These are phyloP conservation scores for Sitodiplosis mosellana DNA, from an alignment of 1,140 invertebrate genomes.

Conservation along the genomic window DNA sequence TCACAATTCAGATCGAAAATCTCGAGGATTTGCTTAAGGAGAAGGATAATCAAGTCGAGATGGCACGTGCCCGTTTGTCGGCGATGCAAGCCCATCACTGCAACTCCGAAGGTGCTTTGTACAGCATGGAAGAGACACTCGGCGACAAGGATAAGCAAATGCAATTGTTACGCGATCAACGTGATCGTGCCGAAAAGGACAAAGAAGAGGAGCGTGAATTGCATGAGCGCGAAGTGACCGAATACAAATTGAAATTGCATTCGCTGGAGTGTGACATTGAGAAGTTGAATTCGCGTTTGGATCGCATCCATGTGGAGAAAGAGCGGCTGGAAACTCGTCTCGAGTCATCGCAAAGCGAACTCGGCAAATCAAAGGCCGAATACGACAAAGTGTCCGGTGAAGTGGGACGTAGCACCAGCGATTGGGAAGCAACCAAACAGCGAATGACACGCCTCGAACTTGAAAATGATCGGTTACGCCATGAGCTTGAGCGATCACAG, in stretches of 20 bases:
- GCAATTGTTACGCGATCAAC: constrained; percentile 69
- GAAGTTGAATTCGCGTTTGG: constrained; percentile 69
- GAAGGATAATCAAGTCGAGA: constrained; percentile 94
- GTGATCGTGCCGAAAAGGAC: constrained; percentile 91
- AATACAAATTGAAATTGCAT: constrained; percentile 89
- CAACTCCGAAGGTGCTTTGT: constrained; percentile 77
- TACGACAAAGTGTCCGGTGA: constrained; percentile 78
- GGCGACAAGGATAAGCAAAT: constrained; percentile 95
- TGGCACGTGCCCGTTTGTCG: constrained; percentile 72
- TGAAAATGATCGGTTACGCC: constrained; percentile 72
- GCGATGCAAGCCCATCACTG: constrained; percentile 86
- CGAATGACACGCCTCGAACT: constrained; percentile 66
- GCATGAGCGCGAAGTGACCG: constrained; percentile 81
- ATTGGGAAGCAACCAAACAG: constrained; percentile 79
- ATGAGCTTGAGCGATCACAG: constrained; percentile 63
- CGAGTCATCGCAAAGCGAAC: constrained; percentile 78
- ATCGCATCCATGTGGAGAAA: constrained; percentile 74
- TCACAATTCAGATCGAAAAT: constrained; percentile 69
- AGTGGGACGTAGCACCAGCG: constrained; percentile 66
- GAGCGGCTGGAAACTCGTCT: constrained; percentile 77
- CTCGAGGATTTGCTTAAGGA: constrained; percentile 91
- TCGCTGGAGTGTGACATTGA: constrained; percentile 78
- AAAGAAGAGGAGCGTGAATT: constrained; percentile 87
- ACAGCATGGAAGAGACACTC: constrained; percentile 86
- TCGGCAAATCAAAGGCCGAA: constrained; percentile 85